Conservation (phyloP, 1,140 invertebrate species). For the Euwallacea similis region DNA sequence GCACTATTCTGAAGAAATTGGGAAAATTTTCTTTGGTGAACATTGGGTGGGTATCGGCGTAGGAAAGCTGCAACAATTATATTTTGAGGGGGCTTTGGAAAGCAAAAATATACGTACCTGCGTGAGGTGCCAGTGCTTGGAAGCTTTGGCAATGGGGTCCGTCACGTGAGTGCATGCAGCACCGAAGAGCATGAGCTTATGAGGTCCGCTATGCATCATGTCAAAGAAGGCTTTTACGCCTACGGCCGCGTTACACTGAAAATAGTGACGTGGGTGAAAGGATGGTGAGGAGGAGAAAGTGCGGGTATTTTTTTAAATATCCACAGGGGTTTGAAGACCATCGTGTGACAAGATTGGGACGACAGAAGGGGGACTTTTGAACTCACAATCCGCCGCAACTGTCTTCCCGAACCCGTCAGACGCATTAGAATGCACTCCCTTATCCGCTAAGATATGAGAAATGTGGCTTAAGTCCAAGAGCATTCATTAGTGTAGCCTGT, state of each 20-base stretch:
- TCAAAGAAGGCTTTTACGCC: constrained; percentile 98
- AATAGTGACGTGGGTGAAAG: constrained; percentile 34
- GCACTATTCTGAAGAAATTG: constrained; percentile 95
- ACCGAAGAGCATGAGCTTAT: constrained; percentile 94
- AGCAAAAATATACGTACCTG: constrained; percentile 64
- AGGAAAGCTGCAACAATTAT: constrained; percentile 74
- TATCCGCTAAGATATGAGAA: not conserved
- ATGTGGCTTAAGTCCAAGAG: not conserved
- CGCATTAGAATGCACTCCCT: constrained; percentile 11
- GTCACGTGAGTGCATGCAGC: constrained; percentile 96
- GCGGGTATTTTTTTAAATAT: not conserved
- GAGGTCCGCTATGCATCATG: constrained; percentile 91
- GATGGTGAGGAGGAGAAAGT: too few species aligned
- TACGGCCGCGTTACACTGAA: constrained; percentile 96
- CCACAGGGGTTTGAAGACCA: constrained; percentile 1
- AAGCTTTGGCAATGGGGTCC: constrained; percentile 96
- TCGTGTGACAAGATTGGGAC: constrained; percentile 57
- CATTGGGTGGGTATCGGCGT: constrained; percentile 98
- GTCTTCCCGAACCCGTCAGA: constrained; percentile 61
- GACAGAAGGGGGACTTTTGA: constrained; percentile 64
- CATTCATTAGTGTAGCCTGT: too few species aligned
- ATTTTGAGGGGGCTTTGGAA: not conserved
- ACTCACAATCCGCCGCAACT: constrained; percentile 66
- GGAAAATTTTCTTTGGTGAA: constrained; percentile 93
- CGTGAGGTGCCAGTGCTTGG: constrained; percentile 94